Base-by-base conservation (phyloP, 2,888 invertebrate genomes). In the Bursaphelenchus okinawaensis region DNA sequence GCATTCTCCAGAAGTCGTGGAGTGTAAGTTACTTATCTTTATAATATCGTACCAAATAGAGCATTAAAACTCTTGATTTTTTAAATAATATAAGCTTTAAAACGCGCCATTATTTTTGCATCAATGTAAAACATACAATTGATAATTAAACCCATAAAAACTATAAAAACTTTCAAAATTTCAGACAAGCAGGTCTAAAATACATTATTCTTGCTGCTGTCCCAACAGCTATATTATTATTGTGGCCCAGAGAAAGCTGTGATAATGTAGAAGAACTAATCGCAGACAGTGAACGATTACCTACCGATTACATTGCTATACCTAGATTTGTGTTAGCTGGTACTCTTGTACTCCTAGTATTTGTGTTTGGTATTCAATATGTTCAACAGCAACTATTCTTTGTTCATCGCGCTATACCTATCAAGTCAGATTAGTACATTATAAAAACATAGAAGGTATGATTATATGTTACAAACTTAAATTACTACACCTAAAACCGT, bases 241-340 rank as follows among this genome's bases (percentile, higher is more conserved):
- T 68, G 19, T 68, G 68, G 68, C 68, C 68, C 4, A 69, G 57
- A 72, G 27, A 68, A 23, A 40, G 22, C 9, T 68, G 68, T 51
- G 54, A 70, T n/a, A 58, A 20, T n/a, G 22, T 40, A 8, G 24
- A 29, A 24, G 50, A 29, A n/a, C 29, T 22, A 1, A 27, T 29
- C 16, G 40, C 20, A 16, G 40, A 23, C 7, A 50, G 63, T 19
- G 23, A 51, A 24, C n/a, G n/a, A n/a, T n/a, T n/a, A n/a, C 26
- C 31, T 20, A 68, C 57, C n/a, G 68, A 68, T 40, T 52, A 68
- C 52, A 27, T 71, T n/a, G 68, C 72, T 22, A 68, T 68, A 6
- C 68, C 68, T 19, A 55, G 68, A 9, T 55, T 72, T 12, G 22
- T 71, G 26, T 64, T 68, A n/a, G 65, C 60, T 8, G 19, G 24